Percentiles rank a stretch among this genome's conserved stretches.
Conservation (phyloP, 2,888 invertebrate genomes). For the Bruchidius siliquastri region DNA sequence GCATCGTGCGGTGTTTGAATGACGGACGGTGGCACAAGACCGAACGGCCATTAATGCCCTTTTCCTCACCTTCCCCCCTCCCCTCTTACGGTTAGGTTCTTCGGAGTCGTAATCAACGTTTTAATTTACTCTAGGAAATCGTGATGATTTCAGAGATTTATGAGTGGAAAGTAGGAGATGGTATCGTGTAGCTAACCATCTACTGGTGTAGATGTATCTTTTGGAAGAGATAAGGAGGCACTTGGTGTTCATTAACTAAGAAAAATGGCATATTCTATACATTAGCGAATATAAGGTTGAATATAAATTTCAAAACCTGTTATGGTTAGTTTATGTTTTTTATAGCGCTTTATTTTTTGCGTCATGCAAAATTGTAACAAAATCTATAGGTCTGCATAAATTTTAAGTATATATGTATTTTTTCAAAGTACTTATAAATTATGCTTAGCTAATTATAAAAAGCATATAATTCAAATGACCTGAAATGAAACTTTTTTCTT, state of each 20-base stretch:
- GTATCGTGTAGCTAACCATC: background rate
- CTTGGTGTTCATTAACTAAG: background rate
- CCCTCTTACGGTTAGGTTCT: background rate
- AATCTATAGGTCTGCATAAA: no score
- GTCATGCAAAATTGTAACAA: no score
- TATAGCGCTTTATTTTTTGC: no score
- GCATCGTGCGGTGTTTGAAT: background rate
- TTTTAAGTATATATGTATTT: no score
- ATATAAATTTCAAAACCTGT: no score
- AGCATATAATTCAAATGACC: no score
- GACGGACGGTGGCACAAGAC: background rate
- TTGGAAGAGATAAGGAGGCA: background rate
- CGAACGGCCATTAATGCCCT: background rate
- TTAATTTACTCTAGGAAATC: slow-evolving; percentile 21
- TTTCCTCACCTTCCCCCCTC: background rate
- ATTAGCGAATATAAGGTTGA: background rate
- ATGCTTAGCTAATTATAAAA: no score
- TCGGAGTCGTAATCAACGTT: slow-evolving; percentile 18
- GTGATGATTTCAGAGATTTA: slow-evolving; percentile 5
- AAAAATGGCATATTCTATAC: background rate
- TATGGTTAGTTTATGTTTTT: no score
- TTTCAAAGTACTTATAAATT: no score
- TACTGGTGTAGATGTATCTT: background rate
- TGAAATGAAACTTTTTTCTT: no score
- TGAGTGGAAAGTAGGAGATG: background rate